Conservation (phyloP, 2,113 vertebrate species). For the Herpailurus yagouaroundi region DNA sequence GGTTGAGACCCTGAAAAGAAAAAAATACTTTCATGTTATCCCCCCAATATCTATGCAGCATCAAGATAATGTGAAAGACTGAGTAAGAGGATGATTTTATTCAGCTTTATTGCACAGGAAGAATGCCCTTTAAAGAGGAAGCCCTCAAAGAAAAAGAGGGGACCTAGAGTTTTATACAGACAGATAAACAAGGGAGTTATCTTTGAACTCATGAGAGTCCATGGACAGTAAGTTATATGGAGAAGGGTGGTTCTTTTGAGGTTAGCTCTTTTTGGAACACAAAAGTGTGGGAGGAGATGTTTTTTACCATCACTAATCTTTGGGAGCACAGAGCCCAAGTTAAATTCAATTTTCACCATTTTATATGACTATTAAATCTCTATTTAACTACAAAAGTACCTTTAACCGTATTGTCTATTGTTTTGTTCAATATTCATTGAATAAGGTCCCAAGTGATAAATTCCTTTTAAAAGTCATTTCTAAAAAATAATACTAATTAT, state of each 20-base stretch:
- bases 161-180: neutral
- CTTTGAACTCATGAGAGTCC: neutral
- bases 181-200: neutral
- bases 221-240: neutral
- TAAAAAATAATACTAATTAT: conserved; percentile 45
- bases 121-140: neutral
- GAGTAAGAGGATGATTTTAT: neutral
- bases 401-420: neutral
- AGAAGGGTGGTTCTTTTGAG: neutral
- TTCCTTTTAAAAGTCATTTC: conserved; percentile 11
- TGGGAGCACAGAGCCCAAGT: neutral
- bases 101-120: neutral
- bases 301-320: neutral
- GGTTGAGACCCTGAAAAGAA: neutral
- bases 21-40: neutral
- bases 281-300: rapidly evolving
- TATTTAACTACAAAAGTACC: neutral
- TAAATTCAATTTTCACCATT: neutral
- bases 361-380: neutral
- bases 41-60: neutral
- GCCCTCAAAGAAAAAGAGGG: neutral
- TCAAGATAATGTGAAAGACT: neutral
- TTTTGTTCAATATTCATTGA: neutral
- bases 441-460: neutral
- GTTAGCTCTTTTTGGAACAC: neutral